Evolutionary conservation across 2,888 invertebrate genomes (phyloP).

Genomic region (Orgyia antiqua): DNA sequence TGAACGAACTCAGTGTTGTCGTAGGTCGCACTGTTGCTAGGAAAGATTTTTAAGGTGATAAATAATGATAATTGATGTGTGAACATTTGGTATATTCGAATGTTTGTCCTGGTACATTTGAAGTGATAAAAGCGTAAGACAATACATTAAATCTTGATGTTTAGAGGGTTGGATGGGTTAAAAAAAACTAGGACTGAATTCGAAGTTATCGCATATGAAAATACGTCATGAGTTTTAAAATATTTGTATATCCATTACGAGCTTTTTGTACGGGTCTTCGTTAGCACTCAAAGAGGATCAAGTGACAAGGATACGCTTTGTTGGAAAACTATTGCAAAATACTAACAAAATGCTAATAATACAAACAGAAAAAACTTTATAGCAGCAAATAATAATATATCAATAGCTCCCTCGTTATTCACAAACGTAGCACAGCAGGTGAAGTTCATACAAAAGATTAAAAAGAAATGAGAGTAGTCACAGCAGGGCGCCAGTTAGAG

Average conservation of each 20-base stretch:
- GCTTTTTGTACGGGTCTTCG: too few species aligned
- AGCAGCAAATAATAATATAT: constrained; percentile 21
- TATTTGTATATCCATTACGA: too few species aligned
- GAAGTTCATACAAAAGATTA: constrained; percentile 25
- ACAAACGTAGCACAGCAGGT: constrained; percentile 50
- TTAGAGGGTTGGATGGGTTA: too few species aligned
- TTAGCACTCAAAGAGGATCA: too few species aligned
- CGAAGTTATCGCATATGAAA: too few species aligned
- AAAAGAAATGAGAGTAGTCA: constrained; percentile 24
- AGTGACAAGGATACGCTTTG: too few species aligned
- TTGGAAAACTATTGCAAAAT: too few species aligned
- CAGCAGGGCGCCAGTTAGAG: constrained; percentile 29
- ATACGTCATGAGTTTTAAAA: too few species aligned
- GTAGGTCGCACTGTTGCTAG: constrained; percentile 26
- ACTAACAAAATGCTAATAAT: too few species aligned
- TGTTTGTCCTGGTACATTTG: background rate
- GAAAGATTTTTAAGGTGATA: constrained; percentile 6
- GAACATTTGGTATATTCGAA: constrained; percentile 4
- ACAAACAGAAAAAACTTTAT: too few species aligned
- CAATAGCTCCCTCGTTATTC: constrained; percentile 41
- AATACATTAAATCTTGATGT: too few species aligned
- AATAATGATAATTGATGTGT: constrained; percentile 7
- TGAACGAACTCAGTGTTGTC: constrained; percentile 28
- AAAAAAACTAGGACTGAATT: too few species aligned
- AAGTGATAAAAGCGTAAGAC: background rate